Evolutionary conservation across 2,888 invertebrate genomes (phyloP).

Genomic region (Coleophora deauratella): DNA sequence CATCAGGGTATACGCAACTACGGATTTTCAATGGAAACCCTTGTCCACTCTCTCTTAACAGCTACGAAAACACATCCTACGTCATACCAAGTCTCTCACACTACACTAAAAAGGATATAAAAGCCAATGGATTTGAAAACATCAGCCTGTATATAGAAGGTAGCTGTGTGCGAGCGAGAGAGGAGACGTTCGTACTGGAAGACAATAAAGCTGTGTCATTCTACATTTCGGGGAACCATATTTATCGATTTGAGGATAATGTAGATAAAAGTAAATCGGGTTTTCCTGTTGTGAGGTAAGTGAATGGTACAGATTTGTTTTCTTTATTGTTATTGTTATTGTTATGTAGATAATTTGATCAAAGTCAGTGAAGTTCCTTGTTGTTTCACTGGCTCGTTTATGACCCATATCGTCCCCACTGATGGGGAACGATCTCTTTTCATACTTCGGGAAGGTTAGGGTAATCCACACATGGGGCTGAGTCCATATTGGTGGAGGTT

Average conservation of each 20-base stretch:
- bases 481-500: too few relatives aligned
- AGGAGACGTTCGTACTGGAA: slow-evolving; percentile 31
- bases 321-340: too few relatives aligned
- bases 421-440: too few relatives aligned
- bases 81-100: slow-evolving; percentile 39
- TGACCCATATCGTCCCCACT: too few relatives aligned
- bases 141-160: slow-evolving; percentile 30
- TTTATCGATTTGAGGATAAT: slow-evolving; percentile 48
- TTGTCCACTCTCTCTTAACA: slow-evolving; percentile 60
- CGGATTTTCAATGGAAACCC: slow-evolving; percentile 75
- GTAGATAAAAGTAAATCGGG: slow-evolving; percentile 72
- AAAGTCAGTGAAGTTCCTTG: too few relatives aligned
- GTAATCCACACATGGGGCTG: too few relatives aligned
- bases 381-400: too few relatives aligned
- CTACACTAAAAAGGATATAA: slow-evolving; percentile 34
- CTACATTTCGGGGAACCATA: slow-evolving; percentile 31
- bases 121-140: slow-evolving; percentile 21
- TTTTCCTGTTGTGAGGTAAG: slow-evolving; percentile 70
- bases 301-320: slow-evolving; percentile 3
- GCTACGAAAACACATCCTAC: slow-evolving; percentile 33
- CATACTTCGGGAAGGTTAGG: too few relatives aligned
- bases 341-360: too few relatives aligned
- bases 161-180: slow-evolving; percentile 30
- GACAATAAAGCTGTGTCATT: slow-evolving; percentile 45
- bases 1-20: slow-evolving; percentile 68